These are phyloP conservation scores for Fulica atra DNA, from an alignment of 2,113 vertebrate genomes.

Conservation along the genomic window DNA sequence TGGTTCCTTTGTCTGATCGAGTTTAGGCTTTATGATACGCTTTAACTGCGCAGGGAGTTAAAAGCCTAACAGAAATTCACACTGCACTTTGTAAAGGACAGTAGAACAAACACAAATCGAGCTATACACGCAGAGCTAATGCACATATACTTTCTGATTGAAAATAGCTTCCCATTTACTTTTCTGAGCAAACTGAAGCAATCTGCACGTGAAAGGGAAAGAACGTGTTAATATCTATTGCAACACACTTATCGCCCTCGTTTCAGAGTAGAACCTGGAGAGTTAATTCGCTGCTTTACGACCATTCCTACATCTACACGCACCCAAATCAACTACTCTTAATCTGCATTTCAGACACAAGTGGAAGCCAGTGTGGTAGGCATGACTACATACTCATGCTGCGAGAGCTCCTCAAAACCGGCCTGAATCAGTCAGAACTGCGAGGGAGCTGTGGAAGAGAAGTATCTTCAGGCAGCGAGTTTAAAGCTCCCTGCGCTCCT, in stretches of 20 bases:
- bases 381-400: not conserved
- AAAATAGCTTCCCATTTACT: not conserved
- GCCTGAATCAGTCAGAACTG: not conserved
- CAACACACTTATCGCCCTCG: not conserved
- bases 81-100: not conserved
- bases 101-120: not conserved
- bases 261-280: not conserved
- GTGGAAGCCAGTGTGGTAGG: not conserved
- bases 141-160: not conserved
- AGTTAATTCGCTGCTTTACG: not conserved
- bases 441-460: not conserved
- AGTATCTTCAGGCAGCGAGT: not conserved
- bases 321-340: not conserved
- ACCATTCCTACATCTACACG: not conserved
- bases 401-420: not conserved
- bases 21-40: not conserved
- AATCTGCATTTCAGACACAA: not conserved
- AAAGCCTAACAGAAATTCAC: not conserved
- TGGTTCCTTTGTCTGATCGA: slow-evolving; percentile 11
- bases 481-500: not conserved
- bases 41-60: not conserved
- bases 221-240: not conserved
- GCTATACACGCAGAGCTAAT: not conserved
- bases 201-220: not conserved
- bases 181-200: not conserved